Base-by-base conservation (phyloP, 2,888 invertebrate species). In the Cantharis lateralis region DNA sequence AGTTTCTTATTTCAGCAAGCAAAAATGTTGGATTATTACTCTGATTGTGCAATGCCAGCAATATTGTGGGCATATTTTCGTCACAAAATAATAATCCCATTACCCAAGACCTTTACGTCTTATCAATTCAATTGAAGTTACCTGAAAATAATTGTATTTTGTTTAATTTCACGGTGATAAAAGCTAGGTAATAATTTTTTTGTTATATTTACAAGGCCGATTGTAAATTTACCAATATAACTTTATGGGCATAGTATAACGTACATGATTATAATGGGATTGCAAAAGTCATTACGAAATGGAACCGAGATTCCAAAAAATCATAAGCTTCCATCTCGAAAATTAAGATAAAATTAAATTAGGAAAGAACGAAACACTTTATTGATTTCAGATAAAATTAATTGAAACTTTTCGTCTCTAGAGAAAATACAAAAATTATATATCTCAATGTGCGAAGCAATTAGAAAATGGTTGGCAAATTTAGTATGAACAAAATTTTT, bases 81-180 rank as follows among this genome's bases (percentile, higher is more conserved):
- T 75, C 75, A 75, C 61, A 15, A 48, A 70, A 71, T 75, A 71
- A 66, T 61, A 69, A 71, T 48, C n/a, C 2, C 16, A 70, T 76
- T 76, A 28, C 72, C 26, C 63, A 70, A 76, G 72, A 72, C 76
- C 32, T 76, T 61, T 70, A 72, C 72, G 70, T 24, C 32, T 76
- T 72, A 72, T 76, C 76, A 72, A 66, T 64, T 64, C 76, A 64
- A 72, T 72, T 68, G 76, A 68, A 66, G 72, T 72, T 68, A 72
- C 76, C 72, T 71, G 62, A 48, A 76, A 69, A 63, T 71, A 71
- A 71, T 75, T 71, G 75, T 63, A 69, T 62, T 68, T 73, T 28
- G 62, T 73, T 72, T 73, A 74, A 74, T 70, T 70, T 74, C 32
- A 64, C 63, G 74, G 63, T 32, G 70, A 74, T 74, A 74, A 74